phyloP scores from a whole-genome alignment of 2,113 vertebrate genomes.

The human region GRCh38 chr4:95846001-95846500 shows the following conservation, averaged over 20 bases:
- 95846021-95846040: no score
- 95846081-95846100: not conserved
- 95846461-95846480: not conserved
- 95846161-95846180: not conserved
- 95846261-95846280: not conserved
- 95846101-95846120: not conserved
- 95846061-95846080: not conserved
- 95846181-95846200: not conserved
- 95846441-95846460: not conserved
- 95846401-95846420: not conserved
- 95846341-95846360: not conserved
- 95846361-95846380: not conserved
- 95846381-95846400: not conserved
- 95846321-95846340: not conserved
- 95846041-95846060: not conserved
- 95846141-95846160: not conserved
- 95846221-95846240: not conserved
- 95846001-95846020: not conserved
- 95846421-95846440: not conserved
- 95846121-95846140: not conserved
- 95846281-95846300: not conserved
- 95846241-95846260: not conserved
- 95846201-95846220: not conserved
- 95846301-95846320: not conserved
- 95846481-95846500: not conserved